These are phyloP conservation scores for Macrotrachela quadricornifera DNA, from an alignment of 1,140 invertebrate species.

Conservation along the genomic window DNA sequence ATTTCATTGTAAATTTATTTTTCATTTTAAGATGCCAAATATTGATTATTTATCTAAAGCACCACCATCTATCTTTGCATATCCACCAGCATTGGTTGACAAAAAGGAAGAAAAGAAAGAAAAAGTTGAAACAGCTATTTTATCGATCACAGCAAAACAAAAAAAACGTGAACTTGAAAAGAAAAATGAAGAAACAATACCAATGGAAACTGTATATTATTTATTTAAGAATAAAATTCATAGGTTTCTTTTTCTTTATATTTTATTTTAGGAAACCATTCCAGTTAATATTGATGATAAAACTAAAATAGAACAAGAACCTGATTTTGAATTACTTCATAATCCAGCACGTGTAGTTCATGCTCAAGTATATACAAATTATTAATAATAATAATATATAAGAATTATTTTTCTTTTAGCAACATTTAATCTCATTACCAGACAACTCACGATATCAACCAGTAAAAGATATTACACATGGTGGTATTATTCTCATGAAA, in stretches of 20 bases:
- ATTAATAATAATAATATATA: too few species aligned
- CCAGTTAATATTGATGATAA: slow-evolving; percentile 16
- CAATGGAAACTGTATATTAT: too few species aligned
- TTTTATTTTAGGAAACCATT: slow-evolving; percentile 12
- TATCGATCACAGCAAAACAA: slow-evolving; percentile 73
- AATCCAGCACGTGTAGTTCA: slow-evolving; percentile 84
- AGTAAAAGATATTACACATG: slow-evolving; percentile 63
- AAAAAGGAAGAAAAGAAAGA: slow-evolving; percentile 65
- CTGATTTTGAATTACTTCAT: slow-evolving; percentile 65
- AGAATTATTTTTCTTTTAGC: slow-evolving; percentile 27
- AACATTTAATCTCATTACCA: slow-evolving; percentile 59
- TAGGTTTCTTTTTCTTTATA: too few species aligned
- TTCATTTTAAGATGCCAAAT: slow-evolving; percentile 96
- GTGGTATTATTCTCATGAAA: slow-evolving; percentile 60
- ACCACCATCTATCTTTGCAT: slow-evolving; percentile 79
- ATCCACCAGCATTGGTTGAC: slow-evolving; percentile 83
- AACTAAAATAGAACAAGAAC: slow-evolving; percentile 39
- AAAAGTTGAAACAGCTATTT: slow-evolving; percentile 78
- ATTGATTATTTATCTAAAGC: slow-evolving; percentile 74
- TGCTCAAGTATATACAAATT: too few species aligned
- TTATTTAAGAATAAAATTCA: too few species aligned
- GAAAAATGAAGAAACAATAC: too few species aligned
- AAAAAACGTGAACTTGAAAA: slow-evolving; percentile 18
- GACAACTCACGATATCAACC: slow-evolving; percentile 58
- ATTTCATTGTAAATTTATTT: too few species aligned